These are phyloP conservation scores for Cardinalis cardinalis DNA, from an alignment of 2,113 vertebrate genomes.

Conservation along the genomic window DNA sequence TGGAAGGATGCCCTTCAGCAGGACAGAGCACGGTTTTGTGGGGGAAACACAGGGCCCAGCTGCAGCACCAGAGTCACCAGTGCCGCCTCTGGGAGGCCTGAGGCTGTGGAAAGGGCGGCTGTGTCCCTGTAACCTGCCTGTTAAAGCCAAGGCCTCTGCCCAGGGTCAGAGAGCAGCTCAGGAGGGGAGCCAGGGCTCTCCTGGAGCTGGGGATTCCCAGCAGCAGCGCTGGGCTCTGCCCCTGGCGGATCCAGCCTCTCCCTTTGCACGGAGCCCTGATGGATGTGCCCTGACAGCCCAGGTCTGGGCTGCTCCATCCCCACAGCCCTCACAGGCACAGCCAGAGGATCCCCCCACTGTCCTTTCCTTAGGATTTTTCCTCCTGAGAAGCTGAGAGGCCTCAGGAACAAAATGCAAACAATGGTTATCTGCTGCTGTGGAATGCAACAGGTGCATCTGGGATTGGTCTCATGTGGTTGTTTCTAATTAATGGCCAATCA, in stretches of 20 bases:
- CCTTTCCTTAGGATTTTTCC: too few relatives aligned
- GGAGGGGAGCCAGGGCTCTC: accelerated
- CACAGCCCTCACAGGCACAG: accelerated
- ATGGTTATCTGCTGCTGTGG: too few relatives aligned
- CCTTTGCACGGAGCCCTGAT: accelerated
- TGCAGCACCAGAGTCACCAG: accelerated
- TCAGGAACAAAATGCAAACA: too few relatives aligned
- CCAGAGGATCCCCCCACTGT: not conserved
- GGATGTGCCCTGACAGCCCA: accelerated
- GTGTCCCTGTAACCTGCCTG: not conserved
- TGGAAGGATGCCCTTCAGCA: not conserved
- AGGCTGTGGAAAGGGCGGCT: not conserved
- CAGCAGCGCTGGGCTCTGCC: not conserved
- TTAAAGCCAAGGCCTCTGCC: not conserved
- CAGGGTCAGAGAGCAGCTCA: not conserved
- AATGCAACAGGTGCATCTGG: too few relatives aligned
- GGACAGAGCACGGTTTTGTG: accelerated
- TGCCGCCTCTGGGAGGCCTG: not conserved
- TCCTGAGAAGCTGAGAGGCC: too few relatives aligned
- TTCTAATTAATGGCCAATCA: too few relatives aligned
- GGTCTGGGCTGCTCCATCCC: not conserved
- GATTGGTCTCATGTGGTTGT: too few relatives aligned
- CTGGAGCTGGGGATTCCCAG: not conserved
- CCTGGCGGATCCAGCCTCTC: accelerated
- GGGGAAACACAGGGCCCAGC: not conserved